Percentiles rank a stretch among this genome's conserved stretches.
These are phyloP conservation scores for Imbricaverruca yamaguchii DNA, from an alignment of 2,888 invertebrate genomes.

Conservation along the genomic window DNA sequence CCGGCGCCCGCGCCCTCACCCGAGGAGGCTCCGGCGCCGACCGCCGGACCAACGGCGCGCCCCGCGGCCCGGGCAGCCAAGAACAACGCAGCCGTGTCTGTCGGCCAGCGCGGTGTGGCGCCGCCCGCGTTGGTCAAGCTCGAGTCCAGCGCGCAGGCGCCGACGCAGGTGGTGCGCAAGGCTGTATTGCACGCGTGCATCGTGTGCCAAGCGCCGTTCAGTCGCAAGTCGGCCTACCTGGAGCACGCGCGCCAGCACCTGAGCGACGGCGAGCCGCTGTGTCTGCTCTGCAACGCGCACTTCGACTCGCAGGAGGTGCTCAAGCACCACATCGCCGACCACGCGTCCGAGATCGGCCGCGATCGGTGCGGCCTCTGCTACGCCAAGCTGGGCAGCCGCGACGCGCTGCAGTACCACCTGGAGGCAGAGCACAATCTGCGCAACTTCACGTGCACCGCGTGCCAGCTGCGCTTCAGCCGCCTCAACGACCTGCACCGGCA, in stretches of 20 bases:
- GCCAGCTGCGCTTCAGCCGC: neutral
- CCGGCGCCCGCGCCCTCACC: neutral
- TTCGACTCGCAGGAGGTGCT: neutral
- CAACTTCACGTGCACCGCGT: constrained; percentile 8
- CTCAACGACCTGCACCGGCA: constrained; percentile 10
- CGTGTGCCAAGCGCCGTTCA: neutral
- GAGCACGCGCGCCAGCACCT: constrained; percentile 11
- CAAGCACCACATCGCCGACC: constrained; percentile 22
- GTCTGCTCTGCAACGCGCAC: neutral
- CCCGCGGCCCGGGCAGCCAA: neutral
- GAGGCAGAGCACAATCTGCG: constrained; percentile 20
- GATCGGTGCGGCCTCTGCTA: constrained; percentile 22
- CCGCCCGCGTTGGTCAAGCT: no score
- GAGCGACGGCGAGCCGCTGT: constrained; percentile 14
- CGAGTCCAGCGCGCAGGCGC: no score
- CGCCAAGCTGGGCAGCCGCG: constrained; percentile 22
- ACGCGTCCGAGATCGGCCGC: constrained; percentile 19
- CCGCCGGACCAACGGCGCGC: no score
- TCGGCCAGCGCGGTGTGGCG: neutral
- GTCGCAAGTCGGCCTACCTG: neutral
- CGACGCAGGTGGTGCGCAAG: neutral
- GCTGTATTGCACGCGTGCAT: neutral
- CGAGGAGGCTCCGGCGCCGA: no score
- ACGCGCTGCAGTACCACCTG: constrained; percentile 14
- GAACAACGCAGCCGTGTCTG: neutral